phyloP scores from a whole-genome alignment of 2,888 invertebrate species.

The Hesperia comma region DNA sequence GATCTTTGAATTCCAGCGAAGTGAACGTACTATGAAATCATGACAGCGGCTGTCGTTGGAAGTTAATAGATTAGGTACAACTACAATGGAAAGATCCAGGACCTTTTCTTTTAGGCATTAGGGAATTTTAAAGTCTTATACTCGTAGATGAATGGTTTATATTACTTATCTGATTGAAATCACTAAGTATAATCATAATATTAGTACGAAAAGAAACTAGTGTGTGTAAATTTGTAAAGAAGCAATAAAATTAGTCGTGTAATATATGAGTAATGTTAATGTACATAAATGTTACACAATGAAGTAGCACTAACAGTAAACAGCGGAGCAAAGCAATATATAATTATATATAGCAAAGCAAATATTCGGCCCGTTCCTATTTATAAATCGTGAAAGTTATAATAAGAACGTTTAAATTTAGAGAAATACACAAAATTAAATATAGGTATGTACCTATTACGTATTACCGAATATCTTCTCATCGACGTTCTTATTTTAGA shows the following conservation, averaged over 20 bases:
- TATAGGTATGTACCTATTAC: slow-evolving; percentile 6
- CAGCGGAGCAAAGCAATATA: background rate
- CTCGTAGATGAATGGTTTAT: no score
- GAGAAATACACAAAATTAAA: slow-evolving; percentile 65
- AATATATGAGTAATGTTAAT: background rate
- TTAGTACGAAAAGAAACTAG: background rate
- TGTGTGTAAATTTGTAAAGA: background rate
- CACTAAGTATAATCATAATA: no score
- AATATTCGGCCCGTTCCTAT: slow-evolving; percentile 7
- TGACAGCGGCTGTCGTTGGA: no score
- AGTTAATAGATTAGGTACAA: no score
- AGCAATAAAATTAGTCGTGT: slow-evolving; percentile 4
- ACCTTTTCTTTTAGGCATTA: no score
- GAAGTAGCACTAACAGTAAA: background rate
- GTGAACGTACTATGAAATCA: no score
- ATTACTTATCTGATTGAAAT: no score
- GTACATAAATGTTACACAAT: background rate
- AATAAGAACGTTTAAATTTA: slow-evolving; percentile 62
- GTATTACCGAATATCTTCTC: slow-evolving; percentile 48
- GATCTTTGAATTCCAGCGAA: no score
- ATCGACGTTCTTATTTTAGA: slow-evolving; percentile 55
- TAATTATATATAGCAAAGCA: no score
- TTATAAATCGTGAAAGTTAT: slow-evolving; percentile 27
- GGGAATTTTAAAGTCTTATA: no score
- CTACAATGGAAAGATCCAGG: no score